Conservation (phyloP, 2,113 vertebrate genomes). For the Promerops cafer region DNA sequence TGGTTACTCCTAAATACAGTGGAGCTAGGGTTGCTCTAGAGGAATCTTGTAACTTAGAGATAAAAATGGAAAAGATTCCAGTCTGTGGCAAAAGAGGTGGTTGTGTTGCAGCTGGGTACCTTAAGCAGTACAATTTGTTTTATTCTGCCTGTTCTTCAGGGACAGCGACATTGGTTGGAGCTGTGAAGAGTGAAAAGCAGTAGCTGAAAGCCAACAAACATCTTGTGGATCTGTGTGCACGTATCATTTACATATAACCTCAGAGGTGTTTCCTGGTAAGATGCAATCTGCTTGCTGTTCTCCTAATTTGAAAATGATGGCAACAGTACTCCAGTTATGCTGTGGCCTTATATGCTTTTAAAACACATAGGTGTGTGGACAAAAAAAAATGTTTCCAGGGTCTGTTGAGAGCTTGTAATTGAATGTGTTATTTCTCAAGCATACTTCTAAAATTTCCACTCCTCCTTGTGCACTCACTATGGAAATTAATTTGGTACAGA, state of each 20-base stretch:
- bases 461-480: background rate
- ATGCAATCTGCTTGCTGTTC: background rate
- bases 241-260: background rate
- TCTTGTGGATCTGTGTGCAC: background rate
- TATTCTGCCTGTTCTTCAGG: background rate
- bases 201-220: background rate
- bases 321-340: background rate
- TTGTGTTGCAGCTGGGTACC: background rate
- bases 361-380: background rate
- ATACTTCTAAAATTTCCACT: constrained; percentile 38
- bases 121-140: background rate
- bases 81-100: background rate
- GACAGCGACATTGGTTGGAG: background rate
- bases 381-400: background rate
- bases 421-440: background rate
- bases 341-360: background rate
- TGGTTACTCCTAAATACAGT: background rate
- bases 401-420: background rate
- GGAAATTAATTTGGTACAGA: constrained; percentile 44
- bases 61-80: background rate
- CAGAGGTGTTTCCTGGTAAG: background rate
- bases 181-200: background rate
- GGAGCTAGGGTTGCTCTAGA: background rate
- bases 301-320: background rate
- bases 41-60: background rate